phyloP scores from a whole-genome alignment of 2,113 vertebrate species.

The Rousettus leschenaultii region DNA sequence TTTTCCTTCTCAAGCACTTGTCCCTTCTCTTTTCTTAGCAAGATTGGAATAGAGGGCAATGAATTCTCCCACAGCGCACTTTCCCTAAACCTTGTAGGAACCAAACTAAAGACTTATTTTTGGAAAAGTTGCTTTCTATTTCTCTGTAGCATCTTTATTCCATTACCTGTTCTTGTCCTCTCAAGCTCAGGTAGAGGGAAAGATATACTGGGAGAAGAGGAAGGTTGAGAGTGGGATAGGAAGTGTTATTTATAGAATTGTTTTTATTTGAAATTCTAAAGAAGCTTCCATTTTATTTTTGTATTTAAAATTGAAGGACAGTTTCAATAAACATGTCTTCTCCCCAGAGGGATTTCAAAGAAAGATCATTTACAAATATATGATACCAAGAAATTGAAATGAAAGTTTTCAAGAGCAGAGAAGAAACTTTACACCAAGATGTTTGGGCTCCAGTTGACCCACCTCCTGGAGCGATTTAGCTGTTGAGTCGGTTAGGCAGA shows the following conservation, averaged over 20 bases:
- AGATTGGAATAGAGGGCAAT: neutral
- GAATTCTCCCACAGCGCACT: neutral
- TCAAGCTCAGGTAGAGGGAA: neutral
- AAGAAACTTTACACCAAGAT: neutral
- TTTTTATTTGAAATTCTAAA: neutral
- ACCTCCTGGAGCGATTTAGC: neutral
- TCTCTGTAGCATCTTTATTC: neutral
- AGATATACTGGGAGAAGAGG: neutral
- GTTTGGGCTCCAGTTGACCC: neutral
- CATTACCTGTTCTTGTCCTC: neutral
- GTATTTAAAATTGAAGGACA: slow-evolving; percentile 31
- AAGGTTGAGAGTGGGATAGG: neutral
- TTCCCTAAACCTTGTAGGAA: neutral
- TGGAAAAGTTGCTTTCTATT: neutral
- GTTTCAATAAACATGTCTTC: neutral
- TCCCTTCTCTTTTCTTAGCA: neutral
- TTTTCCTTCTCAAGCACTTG: neutral
- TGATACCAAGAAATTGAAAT: neutral
- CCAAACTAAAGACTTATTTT: slow-evolving; percentile 1
- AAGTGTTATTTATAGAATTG: neutral
- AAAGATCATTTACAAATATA: neutral
- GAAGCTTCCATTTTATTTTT: slow-evolving; percentile 25
- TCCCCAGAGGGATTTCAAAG: neutral
- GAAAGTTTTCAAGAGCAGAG: neutral
- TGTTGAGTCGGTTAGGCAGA: neutral